Conservation (phyloP, 2,888 invertebrate species). For the Geophilus truncorum region DNA sequence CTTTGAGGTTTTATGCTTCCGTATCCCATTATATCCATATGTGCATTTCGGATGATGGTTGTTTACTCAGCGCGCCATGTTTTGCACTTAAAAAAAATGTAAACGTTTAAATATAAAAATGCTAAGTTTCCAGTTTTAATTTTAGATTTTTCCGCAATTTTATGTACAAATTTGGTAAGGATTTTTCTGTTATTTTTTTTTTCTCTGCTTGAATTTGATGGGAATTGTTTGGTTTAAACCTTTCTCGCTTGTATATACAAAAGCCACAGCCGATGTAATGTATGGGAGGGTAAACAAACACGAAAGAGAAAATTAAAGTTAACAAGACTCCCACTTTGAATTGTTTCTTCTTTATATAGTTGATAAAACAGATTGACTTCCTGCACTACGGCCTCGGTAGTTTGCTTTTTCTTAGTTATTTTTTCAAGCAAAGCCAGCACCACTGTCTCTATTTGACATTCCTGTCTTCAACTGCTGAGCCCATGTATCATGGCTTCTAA, state of each 20-base stretch:
- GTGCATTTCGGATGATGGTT: not conserved
- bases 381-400: not conserved
- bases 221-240: not conserved
- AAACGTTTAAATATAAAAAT: not conserved
- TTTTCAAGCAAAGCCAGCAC: too few relatives aligned
- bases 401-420: too few relatives aligned
- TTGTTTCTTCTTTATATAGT: not conserved
- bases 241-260: not conserved
- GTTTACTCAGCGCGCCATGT: not conserved
- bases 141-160: not conserved
- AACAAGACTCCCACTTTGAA: constrained; percentile 6
- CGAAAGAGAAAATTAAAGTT: not conserved
- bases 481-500: not conserved
- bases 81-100: not conserved
- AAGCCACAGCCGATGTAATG: not conserved
- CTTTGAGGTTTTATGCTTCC: not conserved
- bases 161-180: not conserved
- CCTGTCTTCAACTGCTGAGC: not conserved
- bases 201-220: not conserved
- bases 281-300: not conserved
- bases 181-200: not conserved
- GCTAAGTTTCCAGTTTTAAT: not conserved
- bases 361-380: constrained; percentile 28
- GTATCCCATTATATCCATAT: constrained; percentile 12
- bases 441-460: not conserved